These are phyloP conservation scores for Megatriorchis doriae DNA, from an alignment of 2,113 vertebrate species.

Conservation along the genomic window DNA sequence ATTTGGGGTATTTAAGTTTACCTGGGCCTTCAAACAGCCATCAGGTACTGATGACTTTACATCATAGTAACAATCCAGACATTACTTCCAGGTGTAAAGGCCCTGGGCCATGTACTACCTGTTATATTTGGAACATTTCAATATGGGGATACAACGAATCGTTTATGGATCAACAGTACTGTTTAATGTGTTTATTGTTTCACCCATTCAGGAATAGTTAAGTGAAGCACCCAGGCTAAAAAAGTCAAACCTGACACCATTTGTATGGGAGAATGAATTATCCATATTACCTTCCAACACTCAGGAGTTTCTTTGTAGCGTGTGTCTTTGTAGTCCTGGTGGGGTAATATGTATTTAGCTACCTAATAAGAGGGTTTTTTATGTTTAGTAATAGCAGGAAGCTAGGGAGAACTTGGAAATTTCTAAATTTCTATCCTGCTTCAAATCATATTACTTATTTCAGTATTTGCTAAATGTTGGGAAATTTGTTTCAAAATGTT, in stretches of 20 bases:
- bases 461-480: no score
- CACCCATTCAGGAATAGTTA: neutral
- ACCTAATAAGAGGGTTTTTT: neutral
- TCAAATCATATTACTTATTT: no score
- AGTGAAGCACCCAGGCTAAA: neutral
- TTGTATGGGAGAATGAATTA: neutral
- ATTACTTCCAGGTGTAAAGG: neutral
- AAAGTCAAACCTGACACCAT: neutral
- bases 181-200: neutral
- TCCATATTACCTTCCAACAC: neutral
- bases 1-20: neutral
- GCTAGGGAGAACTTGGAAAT: neutral
- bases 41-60: neutral
- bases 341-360: neutral
- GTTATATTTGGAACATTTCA: neutral
- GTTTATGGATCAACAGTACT: neutral
- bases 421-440: neutral
- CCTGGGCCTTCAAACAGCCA: neutral
- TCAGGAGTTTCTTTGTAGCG: neutral
- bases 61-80: neutral
- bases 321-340: neutral
- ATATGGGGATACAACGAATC: accelerated
- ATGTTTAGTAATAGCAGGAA: neutral
- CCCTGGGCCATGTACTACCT: neutral
- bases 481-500: no score